Conservation (phyloP, 2,888 invertebrate species). For the Pseudococcus viburni region DNA sequence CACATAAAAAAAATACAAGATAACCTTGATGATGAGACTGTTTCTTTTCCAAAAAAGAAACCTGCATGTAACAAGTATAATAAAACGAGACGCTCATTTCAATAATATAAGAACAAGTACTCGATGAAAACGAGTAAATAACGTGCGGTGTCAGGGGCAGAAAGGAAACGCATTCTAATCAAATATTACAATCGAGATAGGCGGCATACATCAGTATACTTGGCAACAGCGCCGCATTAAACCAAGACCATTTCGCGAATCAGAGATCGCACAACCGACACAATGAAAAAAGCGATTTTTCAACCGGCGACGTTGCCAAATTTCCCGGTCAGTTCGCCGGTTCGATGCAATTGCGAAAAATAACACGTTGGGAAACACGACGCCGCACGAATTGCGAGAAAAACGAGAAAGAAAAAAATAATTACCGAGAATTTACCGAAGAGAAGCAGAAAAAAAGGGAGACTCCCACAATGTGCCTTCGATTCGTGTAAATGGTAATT, state of each 20-base stretch:
- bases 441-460: not conserved
- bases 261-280: not conserved
- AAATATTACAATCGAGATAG: not conserved
- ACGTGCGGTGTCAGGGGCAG: not conserved
- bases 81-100: constrained; percentile 2
- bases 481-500: constrained; percentile 23
- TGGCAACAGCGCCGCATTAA: not conserved
- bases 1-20: not conserved
- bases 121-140: not conserved
- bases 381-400: not conserved
- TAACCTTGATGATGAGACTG: constrained; percentile 14
- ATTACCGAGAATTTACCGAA: not conserved
- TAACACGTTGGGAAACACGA: not conserved
- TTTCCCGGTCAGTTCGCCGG: not conserved
- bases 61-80: not conserved
- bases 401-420: constrained; percentile 2
- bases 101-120: constrained; percentile 10
- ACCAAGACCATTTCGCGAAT: not conserved
- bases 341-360: not conserved
- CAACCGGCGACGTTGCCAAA: constrained; percentile 6
- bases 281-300: not conserved
- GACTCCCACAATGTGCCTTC: constrained; percentile 27
- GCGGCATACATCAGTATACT: not conserved
- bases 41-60: constrained; percentile 12
- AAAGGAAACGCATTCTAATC: not conserved